Evolutionary conservation across 2,888 invertebrate species (phyloP).

Genomic region (Nomada ferruginata): DNA sequence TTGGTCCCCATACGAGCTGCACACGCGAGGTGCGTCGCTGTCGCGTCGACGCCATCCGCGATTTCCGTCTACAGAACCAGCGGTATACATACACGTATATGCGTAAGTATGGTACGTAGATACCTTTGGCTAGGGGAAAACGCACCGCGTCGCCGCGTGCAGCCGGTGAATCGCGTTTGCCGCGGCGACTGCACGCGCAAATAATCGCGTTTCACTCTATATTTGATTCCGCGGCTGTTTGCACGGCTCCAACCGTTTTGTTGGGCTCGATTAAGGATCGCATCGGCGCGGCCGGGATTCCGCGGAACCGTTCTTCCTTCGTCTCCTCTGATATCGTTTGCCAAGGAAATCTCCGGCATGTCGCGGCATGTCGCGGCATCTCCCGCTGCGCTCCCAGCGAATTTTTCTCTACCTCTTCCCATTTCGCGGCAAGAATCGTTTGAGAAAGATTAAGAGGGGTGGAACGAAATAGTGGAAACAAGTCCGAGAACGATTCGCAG

Average conservation of each 20-base stretch:
- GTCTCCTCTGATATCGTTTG: conserved; percentile 35
- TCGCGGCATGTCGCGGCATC: conserved; percentile 7
- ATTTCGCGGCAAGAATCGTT: not conserved
- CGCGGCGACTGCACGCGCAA: conserved; percentile 43
- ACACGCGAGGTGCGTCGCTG: conserved; percentile 33
- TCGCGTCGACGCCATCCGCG: conserved; percentile 59
- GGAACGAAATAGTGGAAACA: not conserved
- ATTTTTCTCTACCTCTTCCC: not conserved
- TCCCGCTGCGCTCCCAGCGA: not conserved
- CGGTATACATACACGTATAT: not conserved
- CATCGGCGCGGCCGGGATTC: conserved; percentile 11
- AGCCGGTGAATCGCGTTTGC: conserved; percentile 58
- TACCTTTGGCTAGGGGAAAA: conserved; percentile 47
- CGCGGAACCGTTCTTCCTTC: not conserved
- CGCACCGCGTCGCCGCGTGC: conserved; percentile 32
- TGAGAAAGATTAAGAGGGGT: conserved; percentile 4
- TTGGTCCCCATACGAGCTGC: conserved; percentile 7
- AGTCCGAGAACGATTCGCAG: not conserved
- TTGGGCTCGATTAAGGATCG: conserved; percentile 47
- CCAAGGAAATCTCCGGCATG: conserved; percentile 30
- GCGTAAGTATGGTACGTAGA: conserved; percentile 2
- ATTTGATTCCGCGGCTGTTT: conserved; percentile 65
- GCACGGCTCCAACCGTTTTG: conserved; percentile 55
- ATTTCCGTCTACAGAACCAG: conserved; percentile 21
- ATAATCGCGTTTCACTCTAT: conserved; percentile 64